Evolutionary conservation across 1,140 invertebrate species (phyloP), one percentile per base, ranked within the genome.

Genomic region (Druon quercuslanigerum): DNA sequence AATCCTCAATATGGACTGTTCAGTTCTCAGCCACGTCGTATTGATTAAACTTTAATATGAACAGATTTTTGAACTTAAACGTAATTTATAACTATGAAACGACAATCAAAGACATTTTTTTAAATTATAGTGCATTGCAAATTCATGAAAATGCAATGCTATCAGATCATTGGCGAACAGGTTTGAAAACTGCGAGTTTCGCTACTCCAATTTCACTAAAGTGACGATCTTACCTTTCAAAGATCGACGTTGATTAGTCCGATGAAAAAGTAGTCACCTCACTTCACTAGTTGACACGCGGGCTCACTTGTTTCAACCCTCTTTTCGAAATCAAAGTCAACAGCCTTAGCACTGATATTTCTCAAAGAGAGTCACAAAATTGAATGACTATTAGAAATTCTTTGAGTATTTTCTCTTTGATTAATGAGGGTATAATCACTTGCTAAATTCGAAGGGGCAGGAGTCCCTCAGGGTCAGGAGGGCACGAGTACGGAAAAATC

Each of bases 151-250:
- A 46, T 46, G 7, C 33, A 40, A 60, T 25, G 20, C 12, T 60
- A 40, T 40, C 9, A 16, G 40, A 66, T 46, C 20, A 7, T 40
- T n/a, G 40, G 9, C n/a, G 3, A 66, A 66, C 25, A 66, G 14
- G 25, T 46, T 66, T 20, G 6, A 16, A 40, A 2, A 40, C 60
- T 12, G 14, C 51, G 33, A 81, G 74, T 82, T 79, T 75, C 77
- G 56, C 73, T 74, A 77, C 20, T 81, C 73, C 74, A 72, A 72
- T 79, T 79, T 78, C 74, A 66, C 72, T 51, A 73, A 16, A 54
- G 50, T 3, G 56, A 54, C 73, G 51, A 46, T 56, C 78, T 80
- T 78, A 80, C 78, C 75, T 78, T 73, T 78, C 19, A 50, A 56
- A 73, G 54, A 74, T 60, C 20, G 52, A 66, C n/a, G 72, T 14